phyloP scores from a whole-genome alignment of 2,113 vertebrate genomes.

The Potamarius usumacintae region DNA sequence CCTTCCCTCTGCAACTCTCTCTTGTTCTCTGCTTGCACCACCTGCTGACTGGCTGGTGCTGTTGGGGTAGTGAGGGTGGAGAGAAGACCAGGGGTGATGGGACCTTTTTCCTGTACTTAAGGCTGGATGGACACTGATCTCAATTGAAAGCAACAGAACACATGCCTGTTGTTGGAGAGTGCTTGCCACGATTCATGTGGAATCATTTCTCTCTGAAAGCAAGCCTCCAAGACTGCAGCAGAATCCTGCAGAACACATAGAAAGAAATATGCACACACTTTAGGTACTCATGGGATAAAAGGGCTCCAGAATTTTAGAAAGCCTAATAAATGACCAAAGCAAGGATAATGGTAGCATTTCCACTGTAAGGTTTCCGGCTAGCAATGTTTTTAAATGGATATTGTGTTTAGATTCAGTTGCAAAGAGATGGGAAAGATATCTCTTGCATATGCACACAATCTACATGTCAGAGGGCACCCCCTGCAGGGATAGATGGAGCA shows the following conservation, averaged over 20 bases:
- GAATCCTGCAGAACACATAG: slow-evolving; percentile 55
- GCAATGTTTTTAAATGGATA: slow-evolving; percentile 9
- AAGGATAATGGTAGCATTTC: background rate
- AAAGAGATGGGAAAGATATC: background rate
- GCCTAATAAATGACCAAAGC: background rate
- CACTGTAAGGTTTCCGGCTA: background rate
- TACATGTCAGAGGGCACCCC: slow-evolving; percentile 54
- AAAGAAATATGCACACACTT: background rate
- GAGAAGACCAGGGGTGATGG: slow-evolving; percentile 26
- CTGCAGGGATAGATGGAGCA: slow-evolving; percentile 62
- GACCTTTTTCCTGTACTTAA: slow-evolving; percentile 69
- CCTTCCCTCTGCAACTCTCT: slow-evolving; percentile 40
- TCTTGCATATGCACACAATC: slow-evolving; percentile 59
- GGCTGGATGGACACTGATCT: slow-evolving; percentile 78
- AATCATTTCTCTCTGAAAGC: slow-evolving; percentile 93
- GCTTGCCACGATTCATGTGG: slow-evolving; percentile 93
- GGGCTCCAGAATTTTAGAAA: background rate
- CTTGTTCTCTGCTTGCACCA: slow-evolving; percentile 30
- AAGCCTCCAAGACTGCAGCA: slow-evolving; percentile 75
- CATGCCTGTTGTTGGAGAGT: slow-evolving; percentile 87
- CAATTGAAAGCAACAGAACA: slow-evolving; percentile 84
- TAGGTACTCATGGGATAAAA: background rate
- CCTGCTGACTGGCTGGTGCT: slow-evolving; percentile 30
- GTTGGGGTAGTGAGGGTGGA: slow-evolving; percentile 25
- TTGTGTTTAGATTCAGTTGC: slow-evolving; percentile 6